Evolutionary conservation across 2,797 vertebrate species (phyloP).

Genomic region (Pygocentrus nattereri): DNA sequence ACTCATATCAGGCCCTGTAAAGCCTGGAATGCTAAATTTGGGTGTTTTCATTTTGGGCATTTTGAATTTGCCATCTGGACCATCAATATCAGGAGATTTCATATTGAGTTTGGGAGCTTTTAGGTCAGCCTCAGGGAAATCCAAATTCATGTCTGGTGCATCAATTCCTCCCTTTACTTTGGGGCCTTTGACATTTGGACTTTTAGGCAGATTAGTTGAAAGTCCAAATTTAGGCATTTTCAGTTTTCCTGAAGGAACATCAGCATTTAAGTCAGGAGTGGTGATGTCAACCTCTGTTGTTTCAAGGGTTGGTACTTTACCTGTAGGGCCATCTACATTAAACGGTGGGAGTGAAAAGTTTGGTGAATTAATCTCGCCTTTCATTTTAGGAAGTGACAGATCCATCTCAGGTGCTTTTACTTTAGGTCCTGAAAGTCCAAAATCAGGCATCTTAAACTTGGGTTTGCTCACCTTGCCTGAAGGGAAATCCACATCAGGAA

Average conservation of each 20-base stretch:
- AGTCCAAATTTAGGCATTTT: no score
- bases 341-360: slow-evolving; percentile 46
- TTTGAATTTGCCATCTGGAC: slow-evolving; percentile 41
- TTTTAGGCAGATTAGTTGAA: no score
- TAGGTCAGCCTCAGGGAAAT: no score
- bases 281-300: slow-evolving; percentile 32
- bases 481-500: slow-evolving; percentile 28
- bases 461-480: slow-evolving; percentile 61
- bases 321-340: slow-evolving; percentile 4
- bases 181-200: no score
- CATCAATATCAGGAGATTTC: slow-evolving; percentile 28
- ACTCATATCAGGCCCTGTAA: slow-evolving; percentile 34
- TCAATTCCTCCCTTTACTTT: no score
- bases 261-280: slow-evolving; percentile 24
- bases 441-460: slow-evolving; percentile 47
- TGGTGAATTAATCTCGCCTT: slow-evolving; percentile 56
- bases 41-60: slow-evolving; percentile 57
- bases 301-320: slow-evolving; percentile 20
- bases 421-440: slow-evolving; percentile 26
- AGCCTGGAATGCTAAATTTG: slow-evolving; percentile 35
- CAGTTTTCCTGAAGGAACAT: no score
- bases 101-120: background rate
- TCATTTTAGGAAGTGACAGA: slow-evolving; percentile 55
- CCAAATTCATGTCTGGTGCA: no score
- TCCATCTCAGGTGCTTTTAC: slow-evolving; percentile 51